Evolutionary conservation across 2,888 invertebrate genomes (phyloP), one percentile per base, ranked within the genome.

Genomic region (Galerucella nymphaeae): DNA sequence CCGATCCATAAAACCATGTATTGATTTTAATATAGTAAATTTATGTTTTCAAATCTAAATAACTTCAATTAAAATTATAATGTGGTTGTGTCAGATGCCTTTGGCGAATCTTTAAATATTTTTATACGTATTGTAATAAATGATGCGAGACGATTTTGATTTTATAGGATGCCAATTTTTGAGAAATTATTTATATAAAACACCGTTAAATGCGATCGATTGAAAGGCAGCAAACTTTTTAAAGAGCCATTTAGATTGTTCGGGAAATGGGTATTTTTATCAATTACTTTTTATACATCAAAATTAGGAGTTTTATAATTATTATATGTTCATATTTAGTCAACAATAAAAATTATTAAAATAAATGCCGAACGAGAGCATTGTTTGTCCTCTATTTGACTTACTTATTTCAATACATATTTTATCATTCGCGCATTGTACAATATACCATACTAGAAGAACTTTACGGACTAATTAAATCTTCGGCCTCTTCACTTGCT

Each of bases 231-330:
- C 61, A 62, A 42, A 62, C 41, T 30, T 30, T 58, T 58, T 14
- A 30, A 30, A 58, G 30, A 23, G 18, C 18, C 53, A 16, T 53
- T 53, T 53, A 53, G 53, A 53, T 62, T 62, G 38, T 62, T 42
- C 16, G 42, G 61, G 38, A 42, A 62, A 18, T 62, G 61, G 42
- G 61, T 62, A 62, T 42, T 62, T 62, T 62, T 62, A 62, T 62
- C 18, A 62, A 42, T 42, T 58, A 58, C 5, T 58, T 58, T 58
- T 58, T 58, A 58, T 58, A 58, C 58, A 58, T 30, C 58, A 58
- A 58, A 58, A 58, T 58, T 58, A 58, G 58, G 58, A 58, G 58
- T 58, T 58, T 58, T 58, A 58, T 58, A 58, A 58, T 58, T 58
- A 58, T 58, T 58, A 58, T 58, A 58, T 58, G 58, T 58, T 58